These are phyloP conservation scores for Crax fasciolata DNA, from an alignment of 2,797 vertebrate genomes.

Conservation along the genomic window DNA sequence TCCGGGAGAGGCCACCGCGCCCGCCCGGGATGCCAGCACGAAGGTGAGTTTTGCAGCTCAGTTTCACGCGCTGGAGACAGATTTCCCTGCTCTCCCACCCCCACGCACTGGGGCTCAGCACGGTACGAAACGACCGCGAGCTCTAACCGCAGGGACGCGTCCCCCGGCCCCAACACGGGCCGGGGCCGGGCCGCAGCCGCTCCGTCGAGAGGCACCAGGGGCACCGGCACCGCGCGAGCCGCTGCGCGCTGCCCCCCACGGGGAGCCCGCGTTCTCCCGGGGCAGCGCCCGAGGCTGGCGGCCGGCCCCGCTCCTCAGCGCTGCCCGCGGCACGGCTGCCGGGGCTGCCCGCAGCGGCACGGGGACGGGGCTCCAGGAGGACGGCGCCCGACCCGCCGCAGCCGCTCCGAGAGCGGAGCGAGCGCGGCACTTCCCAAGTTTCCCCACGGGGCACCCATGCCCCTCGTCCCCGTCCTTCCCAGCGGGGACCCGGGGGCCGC, in stretches of 20 bases:
- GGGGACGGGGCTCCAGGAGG: slow-evolving; percentile 9
- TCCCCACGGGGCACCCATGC: slow-evolving; percentile 8
- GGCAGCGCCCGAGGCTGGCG: not conserved
- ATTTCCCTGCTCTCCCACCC: not conserved
- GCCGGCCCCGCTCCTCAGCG: not conserved
- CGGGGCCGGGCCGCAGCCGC: not conserved
- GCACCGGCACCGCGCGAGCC: not conserved
- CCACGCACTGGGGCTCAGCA: not conserved
- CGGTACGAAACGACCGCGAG: not conserved
- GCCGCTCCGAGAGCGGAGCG: not conserved
- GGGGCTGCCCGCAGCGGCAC: slow-evolving; percentile 36
- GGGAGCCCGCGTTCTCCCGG: not conserved
- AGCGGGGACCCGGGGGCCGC: not conserved
- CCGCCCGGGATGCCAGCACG: rapidly evolving
- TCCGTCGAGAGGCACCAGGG: not conserved
- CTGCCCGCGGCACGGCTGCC: not conserved
- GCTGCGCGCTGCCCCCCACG: not conserved
- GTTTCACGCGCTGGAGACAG: not conserved
- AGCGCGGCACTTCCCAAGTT: slow-evolving; percentile 12
- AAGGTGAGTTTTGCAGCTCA: not conserved
- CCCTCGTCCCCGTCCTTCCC: not conserved
- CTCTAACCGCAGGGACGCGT: not conserved
- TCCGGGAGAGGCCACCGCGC: no score
- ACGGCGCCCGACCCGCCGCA: not conserved
- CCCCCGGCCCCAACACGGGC: rapidly evolving